Percentiles rank a stretch among this genome's conserved stretches.
These are phyloP conservation scores for Coptodon rendalli DNA, from an alignment of 2,113 vertebrate species.

Conservation along the genomic window DNA sequence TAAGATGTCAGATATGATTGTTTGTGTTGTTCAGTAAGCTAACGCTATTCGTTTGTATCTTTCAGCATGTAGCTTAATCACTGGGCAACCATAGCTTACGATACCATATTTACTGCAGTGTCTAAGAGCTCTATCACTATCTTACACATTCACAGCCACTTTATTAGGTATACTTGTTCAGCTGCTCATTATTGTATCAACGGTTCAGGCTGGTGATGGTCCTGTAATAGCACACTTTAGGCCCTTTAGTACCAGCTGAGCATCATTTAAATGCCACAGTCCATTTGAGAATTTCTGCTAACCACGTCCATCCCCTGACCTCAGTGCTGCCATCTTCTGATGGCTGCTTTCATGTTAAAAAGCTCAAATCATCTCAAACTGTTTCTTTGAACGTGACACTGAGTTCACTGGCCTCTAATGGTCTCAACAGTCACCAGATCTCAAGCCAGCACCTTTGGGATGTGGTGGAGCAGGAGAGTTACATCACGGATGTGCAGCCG, in stretches of 20 bases:
- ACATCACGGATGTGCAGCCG: not conserved
- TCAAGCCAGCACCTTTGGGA: not conserved
- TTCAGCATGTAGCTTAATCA: rapidly evolving
- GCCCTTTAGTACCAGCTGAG: not conserved
- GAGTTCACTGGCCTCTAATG: not conserved
- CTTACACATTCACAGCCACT: not conserved
- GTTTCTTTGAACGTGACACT: not conserved
- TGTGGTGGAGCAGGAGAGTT: not conserved
- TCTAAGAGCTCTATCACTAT: not conserved
- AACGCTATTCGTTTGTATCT: not conserved
- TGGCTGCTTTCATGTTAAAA: not conserved
- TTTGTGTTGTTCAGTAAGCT: not conserved
- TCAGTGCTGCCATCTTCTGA: not conserved
- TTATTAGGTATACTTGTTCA: not conserved
- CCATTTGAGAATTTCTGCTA: not conserved
- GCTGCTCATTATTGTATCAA: not conserved
- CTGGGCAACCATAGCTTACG: not conserved
- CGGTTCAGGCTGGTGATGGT: not conserved
- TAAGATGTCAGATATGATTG: not conserved
- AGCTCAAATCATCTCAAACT: not conserved
- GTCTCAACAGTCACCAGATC: not conserved
- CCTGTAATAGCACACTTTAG: not conserved
- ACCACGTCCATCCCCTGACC: not conserved
- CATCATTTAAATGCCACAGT: not conserved
- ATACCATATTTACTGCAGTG: not conserved